A percentile compares a stretch with the other conserved stretches of the same genome.
Conservation (phyloP, 2,113 vertebrate genomes). For the Acrocephalus arundinaceus region DNA sequence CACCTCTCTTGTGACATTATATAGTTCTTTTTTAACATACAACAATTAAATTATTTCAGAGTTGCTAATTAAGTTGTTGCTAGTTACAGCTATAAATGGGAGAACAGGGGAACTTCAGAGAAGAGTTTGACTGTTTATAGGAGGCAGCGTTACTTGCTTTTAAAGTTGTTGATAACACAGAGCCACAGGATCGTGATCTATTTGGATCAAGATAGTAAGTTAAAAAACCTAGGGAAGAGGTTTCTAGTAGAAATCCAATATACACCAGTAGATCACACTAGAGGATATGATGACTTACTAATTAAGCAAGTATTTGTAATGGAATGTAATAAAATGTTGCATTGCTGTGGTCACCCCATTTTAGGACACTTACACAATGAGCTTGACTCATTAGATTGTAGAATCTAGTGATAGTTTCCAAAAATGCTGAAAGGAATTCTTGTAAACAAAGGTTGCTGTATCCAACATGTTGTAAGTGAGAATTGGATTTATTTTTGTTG, state of each 20-base stretch:
- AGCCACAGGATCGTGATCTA: neutral
- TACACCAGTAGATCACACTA: neutral
- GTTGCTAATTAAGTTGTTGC: neutral
- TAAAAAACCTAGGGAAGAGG: neutral
- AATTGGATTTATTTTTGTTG: neutral
- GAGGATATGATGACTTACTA: neutral
- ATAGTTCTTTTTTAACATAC: neutral
- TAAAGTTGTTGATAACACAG: neutral
- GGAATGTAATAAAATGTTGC: neutral
- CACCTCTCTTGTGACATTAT: neutral
- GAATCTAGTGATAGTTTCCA: neutral
- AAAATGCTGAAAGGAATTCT: neutral
- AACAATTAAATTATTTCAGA: neutral
- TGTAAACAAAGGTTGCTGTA: neutral
- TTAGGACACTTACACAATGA: neutral
- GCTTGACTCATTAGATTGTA: neutral
- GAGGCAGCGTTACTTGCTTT: neutral
- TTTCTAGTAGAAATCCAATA: neutral
- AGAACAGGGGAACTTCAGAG: neutral
- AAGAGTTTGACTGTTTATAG: neutral
- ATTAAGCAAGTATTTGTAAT: neutral
- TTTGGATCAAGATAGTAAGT: neutral
- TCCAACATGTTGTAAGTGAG: neutral
- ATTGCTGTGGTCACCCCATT: neutral
- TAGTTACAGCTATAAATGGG: neutral